Percentiles rank a stretch among this genome's conserved stretches.
Conservation (phyloP, 2,888 invertebrate genomes). For the Andrena bucephala region DNA sequence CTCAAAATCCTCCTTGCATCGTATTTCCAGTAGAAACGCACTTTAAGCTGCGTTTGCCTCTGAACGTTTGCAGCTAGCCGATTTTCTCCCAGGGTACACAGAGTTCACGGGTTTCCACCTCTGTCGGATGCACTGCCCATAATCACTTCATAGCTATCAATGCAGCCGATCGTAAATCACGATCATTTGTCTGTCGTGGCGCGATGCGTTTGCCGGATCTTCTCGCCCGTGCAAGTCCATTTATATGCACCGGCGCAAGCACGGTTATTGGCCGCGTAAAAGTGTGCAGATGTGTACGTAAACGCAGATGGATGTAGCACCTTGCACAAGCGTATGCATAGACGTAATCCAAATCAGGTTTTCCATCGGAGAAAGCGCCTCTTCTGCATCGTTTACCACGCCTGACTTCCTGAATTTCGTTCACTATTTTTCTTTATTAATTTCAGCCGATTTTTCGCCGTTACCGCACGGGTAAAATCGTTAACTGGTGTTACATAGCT, state of each 20-base stretch:
- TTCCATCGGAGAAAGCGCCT: slow-evolving; percentile 72
- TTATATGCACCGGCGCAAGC: slow-evolving; percentile 3
- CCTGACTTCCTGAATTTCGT: slow-evolving; percentile 53
- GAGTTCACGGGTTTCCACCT: not conserved
- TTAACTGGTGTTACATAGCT: not conserved
- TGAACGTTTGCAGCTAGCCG: no score
- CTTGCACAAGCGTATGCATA: slow-evolving; percentile 59
- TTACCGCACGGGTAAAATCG: not conserved
- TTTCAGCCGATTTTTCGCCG: not conserved
- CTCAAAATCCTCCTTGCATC: not conserved
- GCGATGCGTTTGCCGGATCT: slow-evolving; percentile 21
- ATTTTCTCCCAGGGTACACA: not conserved
- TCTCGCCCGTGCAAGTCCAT: not conserved
- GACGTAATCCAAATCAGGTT: slow-evolving; percentile 70
- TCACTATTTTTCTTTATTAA: slow-evolving; percentile 4
- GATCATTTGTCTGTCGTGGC: slow-evolving; percentile 14
- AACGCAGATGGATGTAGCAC: slow-evolving; percentile 51
- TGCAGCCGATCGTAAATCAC: slow-evolving; percentile 40
- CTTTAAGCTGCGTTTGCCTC: not conserved
- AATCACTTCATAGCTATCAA: slow-evolving; percentile 15
- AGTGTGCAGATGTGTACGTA: slow-evolving; percentile 6
- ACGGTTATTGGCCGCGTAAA: slow-evolving; percentile 29
- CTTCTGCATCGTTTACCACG: slow-evolving; percentile 64
- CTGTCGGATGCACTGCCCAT: not conserved
- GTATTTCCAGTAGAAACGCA: not conserved